Conservation (phyloP, 2,113 vertebrate species). For the Pedionomus torquatus region DNA sequence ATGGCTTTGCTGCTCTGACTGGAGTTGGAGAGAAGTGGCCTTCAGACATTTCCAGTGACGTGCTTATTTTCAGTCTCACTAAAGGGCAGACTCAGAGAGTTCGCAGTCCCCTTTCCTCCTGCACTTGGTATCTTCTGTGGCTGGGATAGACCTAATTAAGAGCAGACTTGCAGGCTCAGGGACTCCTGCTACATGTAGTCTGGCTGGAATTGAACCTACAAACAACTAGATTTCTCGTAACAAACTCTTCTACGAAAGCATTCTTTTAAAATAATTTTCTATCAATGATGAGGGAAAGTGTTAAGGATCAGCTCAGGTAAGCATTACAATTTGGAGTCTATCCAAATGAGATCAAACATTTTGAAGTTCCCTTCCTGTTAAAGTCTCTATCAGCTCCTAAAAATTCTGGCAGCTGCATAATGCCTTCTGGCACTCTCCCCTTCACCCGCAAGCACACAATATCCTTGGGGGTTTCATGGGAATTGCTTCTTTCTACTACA, state of each 20-base stretch:
- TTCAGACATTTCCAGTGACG: background rate
- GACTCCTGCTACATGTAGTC: background rate
- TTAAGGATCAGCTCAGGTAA: slow-evolving; percentile 18
- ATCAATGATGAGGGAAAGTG: background rate
- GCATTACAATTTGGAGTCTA: background rate
- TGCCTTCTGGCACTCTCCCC: slow-evolving; percentile 1
- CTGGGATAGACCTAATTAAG: background rate
- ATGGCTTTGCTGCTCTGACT: background rate
- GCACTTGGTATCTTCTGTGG: background rate
- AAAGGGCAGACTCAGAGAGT: background rate
- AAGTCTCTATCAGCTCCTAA: slow-evolving; percentile 13
- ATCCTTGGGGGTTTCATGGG: background rate
- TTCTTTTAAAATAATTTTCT: background rate
- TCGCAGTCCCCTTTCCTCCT: background rate
- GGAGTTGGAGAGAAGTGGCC: background rate
- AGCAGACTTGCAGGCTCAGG: background rate
- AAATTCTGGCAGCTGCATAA: slow-evolving; percentile 7
- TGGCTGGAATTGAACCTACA: background rate
- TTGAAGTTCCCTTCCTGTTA: background rate
- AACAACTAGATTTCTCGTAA: background rate
- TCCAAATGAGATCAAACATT: slow-evolving; percentile 26
- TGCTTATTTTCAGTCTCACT: background rate
- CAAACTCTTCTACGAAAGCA: background rate
- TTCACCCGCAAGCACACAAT: background rate
- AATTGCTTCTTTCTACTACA: background rate